phyloP scores from a whole-genome alignment of 2,888 invertebrate genomes.

The Oligia latruncula region DNA sequence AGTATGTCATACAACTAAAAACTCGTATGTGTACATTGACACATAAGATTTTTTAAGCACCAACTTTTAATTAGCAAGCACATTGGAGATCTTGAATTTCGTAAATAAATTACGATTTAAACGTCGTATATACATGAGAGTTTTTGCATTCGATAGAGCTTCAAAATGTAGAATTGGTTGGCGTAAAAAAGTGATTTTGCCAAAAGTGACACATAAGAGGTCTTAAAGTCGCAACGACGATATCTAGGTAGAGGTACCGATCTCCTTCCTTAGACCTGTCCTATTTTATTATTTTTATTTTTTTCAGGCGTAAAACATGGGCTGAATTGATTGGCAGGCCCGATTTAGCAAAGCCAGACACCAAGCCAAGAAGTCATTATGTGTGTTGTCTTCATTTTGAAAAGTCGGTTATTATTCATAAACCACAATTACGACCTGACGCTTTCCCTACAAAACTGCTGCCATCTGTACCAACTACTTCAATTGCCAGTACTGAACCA shows the following conservation, averaged over 20 bases:
- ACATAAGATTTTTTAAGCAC: too few relatives aligned
- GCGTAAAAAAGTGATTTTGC: too few relatives aligned
- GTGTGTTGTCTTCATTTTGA: constrained; percentile 53
- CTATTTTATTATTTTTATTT: constrained; percentile 8
- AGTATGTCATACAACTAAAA: too few relatives aligned
- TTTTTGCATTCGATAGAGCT: too few relatives aligned
- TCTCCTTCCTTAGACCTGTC: constrained; percentile 2
- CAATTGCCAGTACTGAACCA: constrained; percentile 14
- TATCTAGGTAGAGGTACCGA: constrained; percentile 6
- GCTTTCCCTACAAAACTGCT: constrained; percentile 50
- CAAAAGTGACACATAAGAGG: too few relatives aligned
- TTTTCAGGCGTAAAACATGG: constrained; percentile 11
- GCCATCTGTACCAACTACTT: constrained; percentile 32
- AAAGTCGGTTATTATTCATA: constrained; percentile 37
- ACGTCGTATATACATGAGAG: too few relatives aligned
- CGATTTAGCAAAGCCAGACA: constrained; percentile 42
- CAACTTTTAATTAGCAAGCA: too few relatives aligned
- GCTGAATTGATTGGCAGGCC: constrained; percentile 42
- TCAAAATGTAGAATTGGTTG: too few relatives aligned
- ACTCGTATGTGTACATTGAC: too few relatives aligned
- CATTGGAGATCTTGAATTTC: too few relatives aligned
- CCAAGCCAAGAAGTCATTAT: constrained; percentile 44
- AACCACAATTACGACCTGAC: constrained; percentile 45
- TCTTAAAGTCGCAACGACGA: too few relatives aligned
- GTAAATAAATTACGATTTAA: too few relatives aligned